Evolutionary conservation across 2,888 invertebrate genomes (phyloP), one percentile per base, ranked within the genome.

Genomic region (Ennomos erosarius): DNA sequence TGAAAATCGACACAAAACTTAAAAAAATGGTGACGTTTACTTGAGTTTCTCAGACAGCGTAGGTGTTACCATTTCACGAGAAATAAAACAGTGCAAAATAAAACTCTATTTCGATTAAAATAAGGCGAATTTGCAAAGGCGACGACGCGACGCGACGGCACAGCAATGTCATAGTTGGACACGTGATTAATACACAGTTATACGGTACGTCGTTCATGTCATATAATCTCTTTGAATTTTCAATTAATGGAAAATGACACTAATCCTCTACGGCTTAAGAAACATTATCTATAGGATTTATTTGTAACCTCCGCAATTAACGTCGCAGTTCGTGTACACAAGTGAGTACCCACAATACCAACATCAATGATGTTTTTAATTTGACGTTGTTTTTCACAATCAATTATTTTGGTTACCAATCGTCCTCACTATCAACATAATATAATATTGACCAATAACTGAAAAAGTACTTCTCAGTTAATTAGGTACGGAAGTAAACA

Each of bases 101-200:
- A 43, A n/a, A 60, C 55, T 39, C 12, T 60, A 48, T 8, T 10
- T 1, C 11, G 6, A 51, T 26, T 1, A 38, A 10, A 38, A 55
- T 59, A 59, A 60, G 35, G 36, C 10, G 9, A 35, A 12, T n/a
- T 35, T 42, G 42, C 16, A 11, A 39, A 26, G 26, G 38, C 10
- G 38, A 40, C 13, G 12, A 40, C 13, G 12, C 48, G 12, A 12
- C 16, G 36, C 13, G 37, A 40, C 33, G 35, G 33, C 11, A 45
- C 10, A 16, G 12, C 74, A 79, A 76, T 81, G 79, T 80, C 79
- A 77, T 73, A 69, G 55, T 59, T 62, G 48, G 68, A 76, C 78
- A 81, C 76, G 74, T 71, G 78, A 75, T n/a, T 55, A 67, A 71
- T 70, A 79, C 81, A 76, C 77, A 81, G 81, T 83, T 81, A 81